These are phyloP conservation scores for Phoenicopterus ruber DNA, from an alignment of 2,113 vertebrate species.

Conservation along the genomic window DNA sequence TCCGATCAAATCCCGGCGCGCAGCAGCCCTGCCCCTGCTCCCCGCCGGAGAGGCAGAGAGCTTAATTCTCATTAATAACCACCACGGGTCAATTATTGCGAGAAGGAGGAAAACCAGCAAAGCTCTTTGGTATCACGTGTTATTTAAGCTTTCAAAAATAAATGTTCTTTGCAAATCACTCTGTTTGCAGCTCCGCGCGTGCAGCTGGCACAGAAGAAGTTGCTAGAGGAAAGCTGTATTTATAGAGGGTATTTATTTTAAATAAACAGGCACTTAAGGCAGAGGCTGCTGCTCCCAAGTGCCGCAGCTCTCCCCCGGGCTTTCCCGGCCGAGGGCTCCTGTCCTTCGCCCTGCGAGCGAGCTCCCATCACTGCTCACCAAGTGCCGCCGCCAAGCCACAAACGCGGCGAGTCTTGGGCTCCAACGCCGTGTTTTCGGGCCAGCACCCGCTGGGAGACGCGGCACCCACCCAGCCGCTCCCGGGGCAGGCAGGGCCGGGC, in stretches of 20 bases:
- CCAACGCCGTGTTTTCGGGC: background rate
- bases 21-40: conserved; percentile 21
- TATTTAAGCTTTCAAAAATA: conserved; percentile 39
- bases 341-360: accelerated
- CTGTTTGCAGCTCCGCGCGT: background rate
- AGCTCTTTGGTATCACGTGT: background rate
- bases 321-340: background rate
- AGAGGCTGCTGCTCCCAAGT: background rate
- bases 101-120: background rate
- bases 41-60: background rate
- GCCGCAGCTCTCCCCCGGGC: background rate
- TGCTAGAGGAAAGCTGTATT: background rate
- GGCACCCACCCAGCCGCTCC: background rate
- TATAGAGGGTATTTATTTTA: conserved; percentile 6
- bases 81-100: background rate
- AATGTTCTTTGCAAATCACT: background rate
- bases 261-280: conserved; percentile 33
- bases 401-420: accelerated
- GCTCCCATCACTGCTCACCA: background rate
- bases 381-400: background rate
- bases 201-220: background rate
- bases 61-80: conserved; percentile 54
- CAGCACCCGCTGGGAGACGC: background rate
- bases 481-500: background rate
- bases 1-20: background rate